Evolutionary conservation across 2,888 invertebrate genomes (phyloP), one percentile per base, ranked within the genome.

Genomic region (Parapristionchus giblindavisi): DNA sequence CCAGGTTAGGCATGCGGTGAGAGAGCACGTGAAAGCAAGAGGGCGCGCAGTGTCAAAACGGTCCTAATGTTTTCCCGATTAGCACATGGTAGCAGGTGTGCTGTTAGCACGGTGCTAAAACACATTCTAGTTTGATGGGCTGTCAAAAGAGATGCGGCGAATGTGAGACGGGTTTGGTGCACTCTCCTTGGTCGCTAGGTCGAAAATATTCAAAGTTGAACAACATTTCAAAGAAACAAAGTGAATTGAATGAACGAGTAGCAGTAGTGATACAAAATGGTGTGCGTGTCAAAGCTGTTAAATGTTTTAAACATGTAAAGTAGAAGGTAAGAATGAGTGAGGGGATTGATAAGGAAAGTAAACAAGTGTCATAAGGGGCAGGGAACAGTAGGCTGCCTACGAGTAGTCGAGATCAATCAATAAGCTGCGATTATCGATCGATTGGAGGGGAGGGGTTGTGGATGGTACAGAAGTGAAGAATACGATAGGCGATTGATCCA

Each of bases 71-170:
- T n/a, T n/a, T n/a, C 14, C n/a, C 63, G 43, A 43, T 65, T 65
- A 43, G 63, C 63, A 65, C 43, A 65, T 65, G 63, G 63, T 65
- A 65, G 43, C 63, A 65, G 63, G 43, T 65, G 63, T 43, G 21
- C n/a, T 24, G 40, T 38, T 24, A 27, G 61, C 21, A 27, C 17
- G 24, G 38, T n/a, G n/a, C n/a, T n/a, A n/a, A n/a, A n/a, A n/a
- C n/a, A n/a, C n/a, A n/a, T n/a, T n/a, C n/a, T n/a, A n/a, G n/a
- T n/a, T n/a, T n/a, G n/a, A n/a, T n/a, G n/a, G n/a, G n/a, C n/a
- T n/a, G n/a, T n/a, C n/a, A n/a, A n/a, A n/a, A n/a, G n/a, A n/a
- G n/a, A n/a, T n/a, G n/a, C n/a, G n/a, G n/a, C n/a, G n/a, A n/a
- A n/a, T n/a, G n/a, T n/a, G n/a, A n/a, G n/a, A n/a, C n/a, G n/a